These are phyloP conservation scores for Macrotrachela quadricornifera DNA, from an alignment of 1,140 invertebrate species.

Conservation along the genomic window DNA sequence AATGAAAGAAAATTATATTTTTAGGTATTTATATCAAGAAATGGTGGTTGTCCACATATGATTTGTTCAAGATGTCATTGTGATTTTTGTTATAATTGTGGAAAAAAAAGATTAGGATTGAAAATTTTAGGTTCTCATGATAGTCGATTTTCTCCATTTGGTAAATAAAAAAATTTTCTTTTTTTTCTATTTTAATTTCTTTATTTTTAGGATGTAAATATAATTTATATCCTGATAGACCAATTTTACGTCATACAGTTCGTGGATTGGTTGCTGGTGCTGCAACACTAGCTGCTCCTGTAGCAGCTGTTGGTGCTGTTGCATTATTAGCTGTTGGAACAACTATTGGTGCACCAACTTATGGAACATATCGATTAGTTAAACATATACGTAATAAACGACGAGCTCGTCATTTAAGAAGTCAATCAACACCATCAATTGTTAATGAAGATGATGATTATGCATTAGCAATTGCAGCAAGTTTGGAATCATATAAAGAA, in stretches of 20 bases:
- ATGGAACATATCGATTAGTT: neutral
- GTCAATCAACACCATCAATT: no score
- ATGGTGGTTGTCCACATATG: no score
- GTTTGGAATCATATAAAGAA: no score
- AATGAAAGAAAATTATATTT: no score
- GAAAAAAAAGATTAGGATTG: constrained; percentile 20
- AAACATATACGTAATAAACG: neutral
- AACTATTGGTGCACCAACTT: neutral
- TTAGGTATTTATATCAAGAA: no score
- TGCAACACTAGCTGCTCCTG: constrained; percentile 21
- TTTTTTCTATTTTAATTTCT: constrained; percentile 17
- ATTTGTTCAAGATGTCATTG: no score
- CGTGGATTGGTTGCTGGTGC: constrained; percentile 27
- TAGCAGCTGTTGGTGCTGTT: neutral
- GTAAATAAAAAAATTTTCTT: no score
- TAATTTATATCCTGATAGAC: constrained; percentile 22
- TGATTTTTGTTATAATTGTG: constrained; percentile 32
- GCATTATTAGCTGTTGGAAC: neutral
- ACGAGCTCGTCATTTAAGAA: no score
- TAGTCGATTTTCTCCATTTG: no score
- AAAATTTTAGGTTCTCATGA: constrained; percentile 21
- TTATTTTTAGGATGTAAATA: constrained; percentile 32
- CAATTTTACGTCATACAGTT: constrained; percentile 22
- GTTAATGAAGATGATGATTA: no score
- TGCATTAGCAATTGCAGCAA: no score